Conservation (phyloP, 2,888 invertebrate genomes). For the Desoria tigrina region DNA sequence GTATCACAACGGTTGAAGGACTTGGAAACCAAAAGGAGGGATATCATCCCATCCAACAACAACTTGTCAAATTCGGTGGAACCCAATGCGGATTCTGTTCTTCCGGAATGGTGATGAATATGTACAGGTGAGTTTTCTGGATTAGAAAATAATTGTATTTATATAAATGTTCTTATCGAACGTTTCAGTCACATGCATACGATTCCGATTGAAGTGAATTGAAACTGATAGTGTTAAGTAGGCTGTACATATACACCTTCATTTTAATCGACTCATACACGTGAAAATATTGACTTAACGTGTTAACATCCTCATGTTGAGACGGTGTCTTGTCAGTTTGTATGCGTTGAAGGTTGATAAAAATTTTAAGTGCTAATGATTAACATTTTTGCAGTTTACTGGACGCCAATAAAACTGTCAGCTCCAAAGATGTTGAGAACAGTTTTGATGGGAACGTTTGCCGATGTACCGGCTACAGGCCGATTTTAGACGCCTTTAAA, state of each 20-base stretch:
- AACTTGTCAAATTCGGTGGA: constrained; percentile 61
- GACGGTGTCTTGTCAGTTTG: too few species aligned
- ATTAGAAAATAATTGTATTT: constrained; percentile 1
- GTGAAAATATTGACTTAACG: too few species aligned
- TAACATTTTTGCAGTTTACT: not conserved
- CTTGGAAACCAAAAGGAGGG: constrained; percentile 67
- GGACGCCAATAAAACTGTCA: not conserved
- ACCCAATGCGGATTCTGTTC: constrained; percentile 70
- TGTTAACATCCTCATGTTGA: too few species aligned
- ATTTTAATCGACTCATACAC: too few species aligned
- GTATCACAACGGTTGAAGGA: constrained; percentile 72
- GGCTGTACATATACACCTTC: too few species aligned
- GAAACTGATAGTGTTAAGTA: too few species aligned
- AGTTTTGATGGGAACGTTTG: constrained; percentile 70
- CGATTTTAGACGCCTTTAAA: constrained; percentile 75
- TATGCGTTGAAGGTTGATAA: too few species aligned
- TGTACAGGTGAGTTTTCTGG: constrained; percentile 56
- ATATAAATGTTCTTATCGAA: too few species aligned
- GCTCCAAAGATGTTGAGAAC: constrained; percentile 65
- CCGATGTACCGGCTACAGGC: constrained; percentile 73
- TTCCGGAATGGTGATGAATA: constrained; percentile 72
- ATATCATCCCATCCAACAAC: constrained; percentile 68
- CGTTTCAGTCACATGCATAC: too few species aligned
- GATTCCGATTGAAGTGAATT: too few species aligned
- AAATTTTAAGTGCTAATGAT: too few species aligned